A percentile compares a stretch with the other conserved stretches of the same genome.
phyloP scores from a whole-genome alignment of 2,113 vertebrate species.

The Acrocephalus arundinaceus region DNA sequence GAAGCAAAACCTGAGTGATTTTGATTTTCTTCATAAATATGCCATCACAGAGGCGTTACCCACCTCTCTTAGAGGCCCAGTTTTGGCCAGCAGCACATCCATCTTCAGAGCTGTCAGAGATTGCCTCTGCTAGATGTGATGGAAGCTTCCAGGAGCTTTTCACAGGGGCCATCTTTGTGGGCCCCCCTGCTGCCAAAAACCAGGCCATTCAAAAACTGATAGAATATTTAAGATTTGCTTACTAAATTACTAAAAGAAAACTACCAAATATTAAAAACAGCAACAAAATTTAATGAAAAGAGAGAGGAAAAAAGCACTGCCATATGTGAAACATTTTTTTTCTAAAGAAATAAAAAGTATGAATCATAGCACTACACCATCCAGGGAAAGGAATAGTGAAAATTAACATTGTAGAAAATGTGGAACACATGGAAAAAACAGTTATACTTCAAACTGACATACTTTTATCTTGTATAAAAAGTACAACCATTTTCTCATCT shows the following conservation, averaged over 20 bases:
- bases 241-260: background rate
- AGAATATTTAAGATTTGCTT: background rate
- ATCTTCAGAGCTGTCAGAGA: too few species aligned
- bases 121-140: background rate
- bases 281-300: background rate
- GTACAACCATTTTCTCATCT: background rate
- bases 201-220: background rate
- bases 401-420: background rate
- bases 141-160: background rate
- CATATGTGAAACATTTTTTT: background rate
- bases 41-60: rapidly evolving
- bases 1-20: background rate
- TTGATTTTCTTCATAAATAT: background rate
- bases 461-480: background rate
- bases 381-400: background rate
- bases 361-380: background rate
- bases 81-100: background rate
- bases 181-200: background rate
- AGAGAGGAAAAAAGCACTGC: background rate
- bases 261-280: background rate
- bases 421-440: background rate
- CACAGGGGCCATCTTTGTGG: background rate
- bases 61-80: background rate
- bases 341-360: background rate
- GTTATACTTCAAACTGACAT: background rate